Conservation (phyloP, 2,888 invertebrate genomes). For the Geophilus truncorum region DNA sequence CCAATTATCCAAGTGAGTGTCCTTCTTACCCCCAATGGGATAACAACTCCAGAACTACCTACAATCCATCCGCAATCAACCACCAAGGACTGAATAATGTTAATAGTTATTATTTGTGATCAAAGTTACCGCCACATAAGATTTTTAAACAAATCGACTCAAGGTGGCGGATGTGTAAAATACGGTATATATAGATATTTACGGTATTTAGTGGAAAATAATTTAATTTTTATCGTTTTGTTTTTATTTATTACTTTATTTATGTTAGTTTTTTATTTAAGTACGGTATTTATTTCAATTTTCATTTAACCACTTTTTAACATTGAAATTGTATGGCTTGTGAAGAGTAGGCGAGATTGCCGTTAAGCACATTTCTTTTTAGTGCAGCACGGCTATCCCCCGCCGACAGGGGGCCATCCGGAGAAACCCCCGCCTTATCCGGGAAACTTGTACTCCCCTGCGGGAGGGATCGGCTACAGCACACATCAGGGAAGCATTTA, state of each 20-base stretch:
- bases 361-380: conserved; percentile 25
- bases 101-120: conserved; percentile 24
- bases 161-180: conserved; percentile 19
- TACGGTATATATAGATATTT: neutral
- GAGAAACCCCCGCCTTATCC: conserved; percentile 49
- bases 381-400: conserved; percentile 35
- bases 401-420: conserved; percentile 32
- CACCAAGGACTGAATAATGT: conserved; percentile 23
- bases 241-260: neutral
- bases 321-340: neutral
- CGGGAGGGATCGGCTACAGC: conserved; percentile 66
- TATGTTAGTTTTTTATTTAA: neutral
- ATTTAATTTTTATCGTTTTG: too few relatives aligned
- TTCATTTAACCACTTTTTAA: neutral
- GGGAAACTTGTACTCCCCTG: conserved; percentile 96
- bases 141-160: neutral
- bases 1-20: conserved; percentile 33
- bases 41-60: neutral
- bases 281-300: neutral
- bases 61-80: conserved; percentile 22
- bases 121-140: neutral
- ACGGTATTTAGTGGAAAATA: too few relatives aligned
- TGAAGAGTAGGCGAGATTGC: conserved; percentile 10
- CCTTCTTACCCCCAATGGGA: conserved; percentile 22
- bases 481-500: conserved; percentile 70